These are phyloP conservation scores for Pelochelys cantorii DNA, from an alignment of 2,797 vertebrate species.

Conservation along the genomic window DNA sequence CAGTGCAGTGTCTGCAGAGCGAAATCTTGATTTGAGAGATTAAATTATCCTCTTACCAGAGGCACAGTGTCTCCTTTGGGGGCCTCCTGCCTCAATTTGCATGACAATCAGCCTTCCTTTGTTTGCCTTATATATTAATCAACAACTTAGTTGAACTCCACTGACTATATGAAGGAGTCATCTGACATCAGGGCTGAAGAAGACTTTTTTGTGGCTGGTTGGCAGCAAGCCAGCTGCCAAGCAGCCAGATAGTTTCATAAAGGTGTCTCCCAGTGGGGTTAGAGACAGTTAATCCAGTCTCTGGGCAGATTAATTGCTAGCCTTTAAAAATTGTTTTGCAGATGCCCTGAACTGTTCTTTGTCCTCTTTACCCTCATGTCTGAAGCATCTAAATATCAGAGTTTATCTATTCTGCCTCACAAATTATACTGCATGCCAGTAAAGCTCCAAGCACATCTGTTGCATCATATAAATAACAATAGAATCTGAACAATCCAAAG, in stretches of 20 bases:
- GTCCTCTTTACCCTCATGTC: neutral
- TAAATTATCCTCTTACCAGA: neutral
- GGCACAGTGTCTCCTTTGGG: neutral
- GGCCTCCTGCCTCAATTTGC: conserved; percentile 12
- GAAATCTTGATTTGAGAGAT: neutral
- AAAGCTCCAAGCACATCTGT: neutral
- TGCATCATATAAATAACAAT: accelerated
- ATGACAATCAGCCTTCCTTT: neutral
- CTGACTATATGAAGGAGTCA: neutral
- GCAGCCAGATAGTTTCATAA: conserved; percentile 19
- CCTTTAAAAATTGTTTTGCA: neutral
- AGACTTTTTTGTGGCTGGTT: neutral
- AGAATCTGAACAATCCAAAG: neutral
- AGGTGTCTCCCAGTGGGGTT: neutral
- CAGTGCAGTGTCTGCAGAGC: conserved; percentile 18
- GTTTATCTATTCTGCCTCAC: neutral
- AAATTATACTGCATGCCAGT: neutral
- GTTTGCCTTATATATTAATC: neutral
- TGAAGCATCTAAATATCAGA: neutral
- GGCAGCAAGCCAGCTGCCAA: conserved; percentile 12
- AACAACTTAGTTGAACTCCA: neutral
- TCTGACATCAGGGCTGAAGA: neutral
- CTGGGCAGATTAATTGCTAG: conserved; percentile 30
- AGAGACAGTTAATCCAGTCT: neutral
- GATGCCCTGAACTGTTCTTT: neutral